Base-by-base conservation (phyloP, 2,113 vertebrate species). In the Phodopus roborovskii region DNA sequence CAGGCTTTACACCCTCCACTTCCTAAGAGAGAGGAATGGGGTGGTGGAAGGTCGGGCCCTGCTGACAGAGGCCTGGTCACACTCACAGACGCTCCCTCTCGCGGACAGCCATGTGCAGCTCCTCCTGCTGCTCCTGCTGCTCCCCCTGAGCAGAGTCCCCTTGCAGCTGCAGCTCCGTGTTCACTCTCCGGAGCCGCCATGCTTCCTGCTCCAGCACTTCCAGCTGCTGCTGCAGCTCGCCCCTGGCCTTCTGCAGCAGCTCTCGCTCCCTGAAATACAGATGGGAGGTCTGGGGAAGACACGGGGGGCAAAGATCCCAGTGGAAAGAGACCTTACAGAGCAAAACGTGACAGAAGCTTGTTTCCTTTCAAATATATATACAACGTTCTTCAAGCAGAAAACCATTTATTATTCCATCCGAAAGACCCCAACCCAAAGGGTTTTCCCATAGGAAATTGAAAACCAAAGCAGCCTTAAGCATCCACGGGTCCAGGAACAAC, bases 41-140 rank as follows among this genome's bases (percentile, higher is more conserved):
- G 19, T 10, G 0, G 30, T 16, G 12, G 42, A 53, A 0, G 4
- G 70, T 60, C 17, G 4, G 33, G n/a, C 68, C 56, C 68, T 92
- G 78, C 50, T 1, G 1, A 90, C 53, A 90, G 39, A 50, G 48
- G 7, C 64, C 17, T 3, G 17, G 20, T 5, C 90, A 60, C 2
- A 87, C 98, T 98, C 86, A 98, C 98, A 98, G 97, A 36, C 97
- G 97, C 58, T 98, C 97, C 62, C 96, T 97, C 36, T 98, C 98
- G 3, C 8, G 73, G 73, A 50, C 0, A 0, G 60, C 97, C 87
- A 97, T 97, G 75, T 98, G 97, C 92, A 98, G 74, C 58, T 91
- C 96, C 36, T 98, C 94, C 73, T 98, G 98, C 96, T 97, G 98
- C 88, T 98, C 98, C 56, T 96, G 95, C 97, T 90, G 98, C 70